A percentile compares a stretch with the other conserved stretches of the same genome.
Evolutionary conservation across 2,113 vertebrate species (phyloP).

Genomic region (Lophochroa leadbeateri): DNA sequence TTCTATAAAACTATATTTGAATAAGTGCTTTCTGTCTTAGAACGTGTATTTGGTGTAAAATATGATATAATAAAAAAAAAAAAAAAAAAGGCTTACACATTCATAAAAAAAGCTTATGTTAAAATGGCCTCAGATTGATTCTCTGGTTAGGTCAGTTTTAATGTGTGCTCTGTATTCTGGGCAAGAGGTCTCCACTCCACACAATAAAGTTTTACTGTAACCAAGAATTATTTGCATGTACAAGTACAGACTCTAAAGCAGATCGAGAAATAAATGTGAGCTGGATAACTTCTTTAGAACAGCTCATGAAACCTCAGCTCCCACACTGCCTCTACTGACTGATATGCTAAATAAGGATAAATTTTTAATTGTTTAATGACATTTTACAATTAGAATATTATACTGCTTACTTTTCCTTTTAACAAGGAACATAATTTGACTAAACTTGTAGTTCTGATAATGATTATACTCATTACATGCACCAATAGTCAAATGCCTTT

Average conservation of each 20-base stretch:
- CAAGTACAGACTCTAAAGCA: neutral
- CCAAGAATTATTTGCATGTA: neutral
- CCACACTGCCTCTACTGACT: neutral
- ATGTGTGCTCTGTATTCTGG: neutral
- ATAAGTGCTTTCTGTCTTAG: neutral
- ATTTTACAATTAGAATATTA: neutral
- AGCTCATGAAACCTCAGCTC: accelerated
- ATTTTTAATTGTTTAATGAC: neutral
- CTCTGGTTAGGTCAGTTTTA: neutral
- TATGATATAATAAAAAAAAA: neutral
- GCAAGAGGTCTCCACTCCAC: neutral
- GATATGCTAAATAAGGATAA: neutral
- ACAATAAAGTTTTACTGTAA: neutral
- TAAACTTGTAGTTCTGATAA: neutral
- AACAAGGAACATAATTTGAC: neutral
- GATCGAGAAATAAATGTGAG: neutral
- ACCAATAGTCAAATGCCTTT: neutral
- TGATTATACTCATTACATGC: neutral
- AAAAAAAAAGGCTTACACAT: neutral
- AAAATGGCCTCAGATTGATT: neutral
- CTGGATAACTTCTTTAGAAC: neutral
- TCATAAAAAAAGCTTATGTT: neutral
- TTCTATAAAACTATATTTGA: neutral
- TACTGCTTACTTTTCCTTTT: neutral
- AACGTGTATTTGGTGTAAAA: neutral